Evolutionary conservation across 35 echinoderm and acorn worm genomes (phyloP).

Genomic region (Heliocidaris erythrogramma): DNA sequence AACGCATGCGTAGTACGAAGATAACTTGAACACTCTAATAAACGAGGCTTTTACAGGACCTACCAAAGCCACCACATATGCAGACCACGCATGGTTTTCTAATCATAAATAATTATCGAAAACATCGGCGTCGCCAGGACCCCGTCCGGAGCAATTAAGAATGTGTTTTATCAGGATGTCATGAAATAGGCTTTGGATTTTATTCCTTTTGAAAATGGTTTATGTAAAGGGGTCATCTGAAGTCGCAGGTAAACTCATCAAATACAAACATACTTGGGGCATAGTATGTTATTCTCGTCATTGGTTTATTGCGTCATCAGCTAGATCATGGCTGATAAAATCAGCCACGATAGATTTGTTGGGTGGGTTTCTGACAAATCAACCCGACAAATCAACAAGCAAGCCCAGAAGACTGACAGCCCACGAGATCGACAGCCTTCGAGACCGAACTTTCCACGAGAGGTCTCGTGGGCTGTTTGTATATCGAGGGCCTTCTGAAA

Average conservation of each 20-base stretch:
- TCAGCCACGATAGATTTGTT: not conserved
- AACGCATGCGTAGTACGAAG: not conserved
- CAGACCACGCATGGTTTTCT: not conserved
- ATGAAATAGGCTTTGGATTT: not conserved
- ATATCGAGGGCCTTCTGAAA: too few relatives aligned
- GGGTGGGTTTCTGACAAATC: not conserved
- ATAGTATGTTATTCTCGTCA: not conserved
- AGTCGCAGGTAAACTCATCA: not conserved
- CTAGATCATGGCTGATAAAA: not conserved
- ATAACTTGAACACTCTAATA: not conserved
- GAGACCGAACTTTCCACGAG: too few relatives aligned
- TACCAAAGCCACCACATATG: not conserved
- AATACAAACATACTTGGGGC: not conserved
- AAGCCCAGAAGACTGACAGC: too few relatives aligned
- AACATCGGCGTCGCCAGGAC: not conserved
- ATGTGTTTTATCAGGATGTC: not conserved
- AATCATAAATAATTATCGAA: not conserved
- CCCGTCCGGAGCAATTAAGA: not conserved
- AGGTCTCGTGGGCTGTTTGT: too few relatives aligned
- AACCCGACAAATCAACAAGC: too few relatives aligned
- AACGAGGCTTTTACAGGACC: not conserved
- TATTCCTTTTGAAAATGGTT: not conserved
- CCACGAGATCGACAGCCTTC: too few relatives aligned
- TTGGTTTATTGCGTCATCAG: not conserved
- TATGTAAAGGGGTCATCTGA: not conserved